phyloP scores from a whole-genome alignment of 2,888 invertebrate species.

The Spicauda simplicius region DNA sequence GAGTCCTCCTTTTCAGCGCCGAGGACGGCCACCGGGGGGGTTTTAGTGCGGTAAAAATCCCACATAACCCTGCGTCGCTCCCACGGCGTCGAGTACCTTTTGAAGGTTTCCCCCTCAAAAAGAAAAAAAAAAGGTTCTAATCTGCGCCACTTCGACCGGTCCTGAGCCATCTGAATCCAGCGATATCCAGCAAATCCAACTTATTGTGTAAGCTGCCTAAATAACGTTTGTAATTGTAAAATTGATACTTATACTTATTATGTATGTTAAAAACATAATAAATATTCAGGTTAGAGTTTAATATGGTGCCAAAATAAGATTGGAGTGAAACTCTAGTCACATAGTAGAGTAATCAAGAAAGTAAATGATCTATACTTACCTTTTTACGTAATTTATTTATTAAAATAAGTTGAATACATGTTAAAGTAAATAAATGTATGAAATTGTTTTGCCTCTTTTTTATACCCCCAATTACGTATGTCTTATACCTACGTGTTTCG shows the following conservation, averaged over 20 bases:
- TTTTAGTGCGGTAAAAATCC: no score
- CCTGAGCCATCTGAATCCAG: no score
- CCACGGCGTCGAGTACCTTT: no score
- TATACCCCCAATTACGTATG: no score
- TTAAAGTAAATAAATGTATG: slow-evolving; percentile 45
- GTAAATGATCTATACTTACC: slow-evolving; percentile 15
- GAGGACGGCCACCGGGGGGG: no score
- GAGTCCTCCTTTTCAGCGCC: no score
- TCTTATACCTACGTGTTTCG: no score
- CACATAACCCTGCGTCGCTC: no score
- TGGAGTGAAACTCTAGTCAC: slow-evolving; percentile 67
- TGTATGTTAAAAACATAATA: slow-evolving; percentile 27
- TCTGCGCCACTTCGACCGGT: no score
- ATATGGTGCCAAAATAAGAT: slow-evolving; percentile 62
- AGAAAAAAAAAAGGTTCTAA: no score
- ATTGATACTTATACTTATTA: slow-evolving; percentile 2
- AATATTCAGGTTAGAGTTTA: slow-evolving; percentile 24
- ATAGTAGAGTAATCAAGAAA: slow-evolving; percentile 32
- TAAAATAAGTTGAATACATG: slow-evolving; percentile 14
- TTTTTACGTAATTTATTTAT: slow-evolving; percentile 41
- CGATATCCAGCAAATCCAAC: no score
- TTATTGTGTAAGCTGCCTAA: neutral
- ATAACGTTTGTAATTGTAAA: slow-evolving; percentile 1
- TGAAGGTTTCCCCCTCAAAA: no score
- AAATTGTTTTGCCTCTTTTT: slow-evolving; percentile 28